Evolutionary conservation across 1,140 invertebrate genomes (phyloP), one percentile per base, ranked within the genome.

Genomic region (Polypedilum pembai): DNA sequence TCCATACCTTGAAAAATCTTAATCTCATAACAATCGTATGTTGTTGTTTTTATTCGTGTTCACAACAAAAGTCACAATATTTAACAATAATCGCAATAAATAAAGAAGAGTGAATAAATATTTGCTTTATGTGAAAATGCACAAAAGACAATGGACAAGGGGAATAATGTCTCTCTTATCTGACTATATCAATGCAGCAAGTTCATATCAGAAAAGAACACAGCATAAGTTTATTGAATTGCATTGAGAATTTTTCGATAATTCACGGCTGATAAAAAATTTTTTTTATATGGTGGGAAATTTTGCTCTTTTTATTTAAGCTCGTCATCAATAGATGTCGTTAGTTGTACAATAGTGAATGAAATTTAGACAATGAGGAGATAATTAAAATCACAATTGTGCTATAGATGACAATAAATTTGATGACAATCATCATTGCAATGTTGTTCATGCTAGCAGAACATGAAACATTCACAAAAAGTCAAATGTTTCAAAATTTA

Each of bases 1-100:
- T 33, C 24, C 1, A 33, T 33, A 33, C 24, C 24, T 33, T 33
- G 24, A 33, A 33, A 33, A 3, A 33, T 33, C 24, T 33, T 5
- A 33, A 33, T 33, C 24, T 33, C 24, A 33, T 33, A 33, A 33
- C 24, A 33, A 33, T 15, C n/a, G 45, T 56, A n/a, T 56, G 45
- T 56, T 45, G 41, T 8, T n/a, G 12, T 56, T 12, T 56, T 56
- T 56, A 56, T 15, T n/a, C 45, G n/a, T 56, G 24, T 33, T 33
- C n/a, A n/a, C 45, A 15, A n/a, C 12, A n/a, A 45, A 45, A 56
- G 45, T 56, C 45, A 56, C 45, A 56, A 56, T 56, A 56, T n/a
- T n/a, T n/a, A 56, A 56, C 45, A 56, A 56, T 12, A 45, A 12
- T 45, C 8, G 15, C 41, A 45, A 15, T 12, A 41, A 41, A 41